Evolutionary conservation across 2,888 invertebrate species (phyloP), one percentile per base, ranked within the genome.

Genomic region (Thereva nobilitata): DNA sequence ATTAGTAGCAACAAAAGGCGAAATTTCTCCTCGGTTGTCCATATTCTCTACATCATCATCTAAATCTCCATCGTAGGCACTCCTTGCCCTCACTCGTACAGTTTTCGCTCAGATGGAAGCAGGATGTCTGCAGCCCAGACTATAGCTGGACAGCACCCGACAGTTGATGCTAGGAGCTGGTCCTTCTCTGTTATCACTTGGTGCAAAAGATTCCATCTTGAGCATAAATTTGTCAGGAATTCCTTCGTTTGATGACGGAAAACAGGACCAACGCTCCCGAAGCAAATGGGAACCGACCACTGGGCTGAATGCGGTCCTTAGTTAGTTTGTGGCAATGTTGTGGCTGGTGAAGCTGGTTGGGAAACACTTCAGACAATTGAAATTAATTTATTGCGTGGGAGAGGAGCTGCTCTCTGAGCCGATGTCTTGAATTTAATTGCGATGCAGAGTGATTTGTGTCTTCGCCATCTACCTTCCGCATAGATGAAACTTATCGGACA

Each of bases 321-420:
- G 38, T 44, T 34, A 42, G 34, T 56, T 42, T 57, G 57, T 8
- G 57, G 57, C 47, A 37, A 34, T 47, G 47, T 38, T 59, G 45
- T 59, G 57, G 47, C 57, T 59, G 57, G 47, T 59, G 45, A 47
- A 47, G 47, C 57, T 59, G 57, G 47, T 59, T 59, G 57, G 47
- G 57, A 59, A 59, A 59, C 57, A 47, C 57, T 59, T 59, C 57
- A 59, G 47, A 47, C 57, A 47, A 59, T 59, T 59, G 57, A 47
- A 59, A 59, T 59, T 59, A 59, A 59, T 59, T 59, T 59, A 59
- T 59, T 59, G 57, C 57, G 57, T 59, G 57, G 57, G 57, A 59
- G 23, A 23, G 23, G 23, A 59, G 57, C 38, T 47, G 57, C 47
- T 34, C 38, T 59, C 57, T 38, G 12, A 59, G 41, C 47, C 47